Evolutionary conservation across 2,797 vertebrate genomes (phyloP).

Genomic region (Tragopan temminckii): DNA sequence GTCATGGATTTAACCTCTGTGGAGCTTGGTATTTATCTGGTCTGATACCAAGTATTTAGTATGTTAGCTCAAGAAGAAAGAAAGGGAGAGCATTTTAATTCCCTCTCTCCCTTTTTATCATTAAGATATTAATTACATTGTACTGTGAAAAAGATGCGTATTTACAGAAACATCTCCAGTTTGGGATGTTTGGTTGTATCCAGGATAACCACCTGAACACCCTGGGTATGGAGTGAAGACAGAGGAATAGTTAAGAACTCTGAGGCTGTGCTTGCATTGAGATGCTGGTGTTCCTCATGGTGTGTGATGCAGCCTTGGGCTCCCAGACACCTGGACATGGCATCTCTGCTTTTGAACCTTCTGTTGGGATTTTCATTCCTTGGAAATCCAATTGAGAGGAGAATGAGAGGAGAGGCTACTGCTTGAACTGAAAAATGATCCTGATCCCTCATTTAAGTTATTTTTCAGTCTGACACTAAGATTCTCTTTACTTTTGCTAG

Average conservation of each 20-base stretch:
- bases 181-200: background rate
- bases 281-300: background rate
- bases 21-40: background rate
- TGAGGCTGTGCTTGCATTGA: background rate
- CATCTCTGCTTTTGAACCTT: background rate
- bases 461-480: background rate
- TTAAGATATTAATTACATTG: background rate
- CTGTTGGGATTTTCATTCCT: background rate
- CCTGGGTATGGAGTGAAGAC: background rate
- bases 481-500: background rate
- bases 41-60: background rate
- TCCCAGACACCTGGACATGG: background rate
- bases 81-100: background rate
- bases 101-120: background rate
- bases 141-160: background rate
- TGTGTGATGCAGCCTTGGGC: background rate
- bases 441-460: background rate
- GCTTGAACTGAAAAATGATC: background rate
- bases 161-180: background rate
- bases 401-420: background rate
- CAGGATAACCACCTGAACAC: background rate
- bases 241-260: background rate
- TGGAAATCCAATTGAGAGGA: background rate
- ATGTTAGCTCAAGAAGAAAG: background rate
- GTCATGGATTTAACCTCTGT: background rate